Base-by-base conservation (phyloP, 2,113 vertebrate species). In the Jaculus jaculus region DNA sequence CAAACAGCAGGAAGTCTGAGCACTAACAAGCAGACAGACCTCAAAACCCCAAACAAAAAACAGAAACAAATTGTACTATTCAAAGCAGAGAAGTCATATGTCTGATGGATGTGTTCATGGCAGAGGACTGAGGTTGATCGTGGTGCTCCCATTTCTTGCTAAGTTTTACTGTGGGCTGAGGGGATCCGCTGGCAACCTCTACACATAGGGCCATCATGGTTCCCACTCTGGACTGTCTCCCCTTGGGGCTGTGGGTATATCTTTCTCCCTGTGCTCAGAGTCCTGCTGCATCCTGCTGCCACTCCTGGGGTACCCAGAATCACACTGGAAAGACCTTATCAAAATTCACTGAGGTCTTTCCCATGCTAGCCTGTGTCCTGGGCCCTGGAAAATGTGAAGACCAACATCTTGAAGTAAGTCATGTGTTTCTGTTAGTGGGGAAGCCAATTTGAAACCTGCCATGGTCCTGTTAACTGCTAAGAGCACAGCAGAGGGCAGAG, bases 201-300 rank as follows among this genome's bases (percentile, higher is more conserved):
- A 24, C 1, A 4, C 34, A 42, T 16, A 32, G 1, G 51, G 60
- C 4, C 47, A 8, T 34, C 21, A 0, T 10, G 1, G 2, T 75
- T n/a, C 32, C 26, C 13, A 12, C 23, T 30, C 8, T 1, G 1
- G 37, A 32, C 71, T 4, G 2, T 18, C 15, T n/a, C 37, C 37
- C 51, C 23, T 30, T 2, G 24, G 37, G 37, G 16, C 1, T 24
- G 7, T 47, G 0, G 12, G 10, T 23, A 11, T 28, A 32, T n/a
- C 34, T 16, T 68, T 65, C 63, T 51, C 21, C 12, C 18, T 37
- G 3, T 12, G 24, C 10, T 34, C 80, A 51, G 47, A 28, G 42
- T 2, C 30, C 63, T 42, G 6, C 42, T n/a, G 21, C 18, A 16
- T 24, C 9, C 30, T 37, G 9, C 66, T 47, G 8, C 21, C 32